phyloP scores from a whole-genome alignment of 2,797 vertebrate species.

The Holocentrus rufus region DNA sequence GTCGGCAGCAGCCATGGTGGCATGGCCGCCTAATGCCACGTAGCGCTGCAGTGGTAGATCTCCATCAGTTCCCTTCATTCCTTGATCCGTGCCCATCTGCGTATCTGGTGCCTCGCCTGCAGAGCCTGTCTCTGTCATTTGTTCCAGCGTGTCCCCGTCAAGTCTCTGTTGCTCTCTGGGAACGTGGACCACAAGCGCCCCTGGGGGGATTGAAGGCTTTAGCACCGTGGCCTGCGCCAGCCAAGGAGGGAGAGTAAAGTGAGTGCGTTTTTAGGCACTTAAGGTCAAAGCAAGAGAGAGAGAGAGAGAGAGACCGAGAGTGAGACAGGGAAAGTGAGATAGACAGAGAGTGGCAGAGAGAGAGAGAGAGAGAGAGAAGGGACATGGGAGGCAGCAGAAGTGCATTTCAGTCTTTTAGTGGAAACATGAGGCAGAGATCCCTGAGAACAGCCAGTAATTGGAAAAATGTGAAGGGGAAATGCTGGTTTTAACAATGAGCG shows the following conservation, averaged over 20 bases:
- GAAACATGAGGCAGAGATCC: constrained; percentile 78
- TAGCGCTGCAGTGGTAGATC: constrained; percentile 48
- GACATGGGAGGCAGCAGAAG: constrained; percentile 46
- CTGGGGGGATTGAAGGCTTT: constrained; percentile 62
- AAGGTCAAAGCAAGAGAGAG: constrained; percentile 47
- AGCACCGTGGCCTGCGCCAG: constrained; percentile 52
- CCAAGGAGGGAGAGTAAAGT: constrained; percentile 30
- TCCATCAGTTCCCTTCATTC: constrained; percentile 56
- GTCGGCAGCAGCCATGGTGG: constrained; percentile 60
- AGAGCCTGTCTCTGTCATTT: constrained; percentile 78
- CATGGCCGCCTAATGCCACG: constrained; percentile 42
- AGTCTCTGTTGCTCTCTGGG: constrained; percentile 75
- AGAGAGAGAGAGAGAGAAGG: constrained; percentile 18
- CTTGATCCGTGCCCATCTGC: constrained; percentile 72
- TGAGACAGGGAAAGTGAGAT: constrained; percentile 29
- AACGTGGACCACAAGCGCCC: constrained; percentile 72
- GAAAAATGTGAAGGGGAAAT: constrained; percentile 80
- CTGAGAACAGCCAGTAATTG: constrained; percentile 78
- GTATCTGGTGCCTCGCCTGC: constrained; percentile 69
- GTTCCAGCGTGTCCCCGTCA: constrained; percentile 67
- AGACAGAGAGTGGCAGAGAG: constrained; percentile 19
- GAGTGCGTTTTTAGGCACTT: constrained; percentile 55
- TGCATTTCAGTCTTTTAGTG: constrained; percentile 72
- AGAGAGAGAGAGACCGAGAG: constrained; percentile 38
- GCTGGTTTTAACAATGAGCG: constrained; percentile 73